Evolutionary conservation across 2,113 vertebrate genomes (phyloP), one percentile per base, ranked within the genome.

Genomic region (Sinocyclocheilus maitianheensis): DNA sequence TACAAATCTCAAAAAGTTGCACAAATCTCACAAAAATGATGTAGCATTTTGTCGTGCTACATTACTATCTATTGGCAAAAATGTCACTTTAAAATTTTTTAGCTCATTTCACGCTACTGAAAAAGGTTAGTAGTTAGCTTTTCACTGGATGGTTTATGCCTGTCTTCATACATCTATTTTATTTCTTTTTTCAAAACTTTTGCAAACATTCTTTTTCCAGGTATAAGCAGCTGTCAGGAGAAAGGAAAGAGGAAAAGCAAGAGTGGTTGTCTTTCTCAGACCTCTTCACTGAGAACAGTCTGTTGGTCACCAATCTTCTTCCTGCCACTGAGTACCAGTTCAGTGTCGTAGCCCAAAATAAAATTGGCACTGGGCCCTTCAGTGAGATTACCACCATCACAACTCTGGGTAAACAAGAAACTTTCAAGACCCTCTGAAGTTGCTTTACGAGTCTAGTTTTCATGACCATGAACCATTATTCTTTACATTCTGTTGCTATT

Each of bases 321-420:
- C 95, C 97, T 0, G 93, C 95, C 71, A 95, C 91, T 0, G 88
- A 93, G 1, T 99, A 99, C 93, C 98, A 99, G 94, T 98, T 99
- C 95, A 98, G 97, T 0, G 89, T 99, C 85, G 93, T 98, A 79
- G 96, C 98, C 37, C 96, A 97, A 87, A 99, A 99, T 91, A 96
- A 96, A 85, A 91, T 97, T 86, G 98, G 98, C 37, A 96, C 96
- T 0, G 97, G 98, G 11, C 98, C 98, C 34, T 99, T 98, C 93
- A 99, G 97, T 9, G 95, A 97, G 89, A 97, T 98, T 0, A 75
- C 94, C 89, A 91, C 94, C 16, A 89, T 93, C 0, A 84, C 90
- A 63, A 98, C 97, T 3, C 92, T 95, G 87, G 96, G 98, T 99
- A 75, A 94, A 95, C 91, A 63, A 51, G 26, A 58, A 81, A 30